Percentiles rank a stretch among this genome's conserved stretches.
Conservation (phyloP, 1,140 invertebrate species). For the Parapsyche elsis region DNA sequence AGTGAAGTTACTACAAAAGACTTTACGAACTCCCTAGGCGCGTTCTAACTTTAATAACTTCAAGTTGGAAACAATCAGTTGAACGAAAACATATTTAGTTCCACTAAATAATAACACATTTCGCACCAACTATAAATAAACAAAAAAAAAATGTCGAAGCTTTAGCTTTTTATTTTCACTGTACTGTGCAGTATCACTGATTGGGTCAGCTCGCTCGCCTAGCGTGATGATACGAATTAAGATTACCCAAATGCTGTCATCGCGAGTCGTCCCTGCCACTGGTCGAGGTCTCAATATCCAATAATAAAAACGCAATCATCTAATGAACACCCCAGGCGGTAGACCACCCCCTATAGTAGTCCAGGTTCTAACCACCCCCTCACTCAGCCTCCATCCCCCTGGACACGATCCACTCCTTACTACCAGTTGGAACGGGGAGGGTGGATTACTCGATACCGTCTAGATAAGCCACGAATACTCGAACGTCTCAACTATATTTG, state of each 20-base stretch:
- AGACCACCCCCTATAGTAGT: background rate
- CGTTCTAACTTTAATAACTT: conserved; percentile 23
- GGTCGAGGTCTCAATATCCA: conserved; percentile 51
- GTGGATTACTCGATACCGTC: conserved; percentile 28
- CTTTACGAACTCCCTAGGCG: background rate
- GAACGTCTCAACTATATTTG: background rate
- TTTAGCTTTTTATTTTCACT: too few relatives aligned
- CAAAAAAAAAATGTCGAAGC: too few relatives aligned
- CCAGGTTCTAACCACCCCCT: conserved; percentile 15
- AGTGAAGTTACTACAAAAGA: conserved; percentile 17
- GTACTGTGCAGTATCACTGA: too few relatives aligned
- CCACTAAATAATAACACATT: background rate
- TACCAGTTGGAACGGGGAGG: background rate
- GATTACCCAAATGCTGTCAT: conserved; percentile 1
- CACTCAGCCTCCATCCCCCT: conserved; percentile 15
- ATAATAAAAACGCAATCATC: conserved; percentile 57
- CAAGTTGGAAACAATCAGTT: conserved; percentile 15
- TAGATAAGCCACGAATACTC: conserved; percentile 34
- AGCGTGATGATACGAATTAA: conserved; percentile 25
- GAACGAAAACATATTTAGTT: conserved; percentile 17
- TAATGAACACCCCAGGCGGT: conserved; percentile 50
- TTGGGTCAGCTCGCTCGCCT: background rate
- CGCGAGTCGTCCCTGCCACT: background rate
- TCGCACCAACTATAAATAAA: too few relatives aligned
- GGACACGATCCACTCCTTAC: conserved; percentile 12